phyloP scores from a whole-genome alignment of 2,797 vertebrate genomes.

The Rousettus madagascariensis region DNA sequence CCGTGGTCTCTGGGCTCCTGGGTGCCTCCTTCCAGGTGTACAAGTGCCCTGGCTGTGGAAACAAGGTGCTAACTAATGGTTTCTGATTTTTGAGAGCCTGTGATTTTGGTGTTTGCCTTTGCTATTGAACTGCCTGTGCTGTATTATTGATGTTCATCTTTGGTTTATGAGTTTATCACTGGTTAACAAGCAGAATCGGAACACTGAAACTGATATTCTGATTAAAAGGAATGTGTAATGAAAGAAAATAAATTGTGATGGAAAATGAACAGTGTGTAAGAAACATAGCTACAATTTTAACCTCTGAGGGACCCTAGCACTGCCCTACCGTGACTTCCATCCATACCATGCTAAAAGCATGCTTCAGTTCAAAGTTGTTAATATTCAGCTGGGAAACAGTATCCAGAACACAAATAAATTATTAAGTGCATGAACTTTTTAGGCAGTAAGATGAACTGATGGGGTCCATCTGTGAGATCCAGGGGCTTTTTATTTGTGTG shows the following conservation, averaged over 20 bases:
- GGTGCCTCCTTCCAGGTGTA: conserved; percentile 51
- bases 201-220: conserved; percentile 86
- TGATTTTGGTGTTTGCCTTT: conserved; percentile 50
- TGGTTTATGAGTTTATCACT: conserved; percentile 79
- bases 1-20: background rate
- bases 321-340: conserved; percentile 85
- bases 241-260: conserved; percentile 88
- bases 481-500: conserved; percentile 91
- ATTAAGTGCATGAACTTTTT: conserved; percentile 99
- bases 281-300: conserved; percentile 86
- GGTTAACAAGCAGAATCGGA: conserved; percentile 84
- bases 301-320: conserved; percentile 89
- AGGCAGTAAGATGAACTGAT: conserved; percentile 99
- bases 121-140: background rate
- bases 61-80: conserved; percentile 57
- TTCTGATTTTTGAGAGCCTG: conserved; percentile 69
- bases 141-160: conserved; percentile 75
- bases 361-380: conserved; percentile 99
- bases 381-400: conserved; percentile 99
- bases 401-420: conserved; percentile 99
- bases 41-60: conserved; percentile 46
- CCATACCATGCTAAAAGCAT: conserved; percentile 91
- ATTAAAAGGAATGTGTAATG: conserved; percentile 94
- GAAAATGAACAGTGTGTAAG: conserved; percentile 85
- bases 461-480: conserved; percentile 97